These are phyloP conservation scores for Bucorvus abyssinicus DNA, from an alignment of 2,797 vertebrate genomes.

Conservation along the genomic window DNA sequence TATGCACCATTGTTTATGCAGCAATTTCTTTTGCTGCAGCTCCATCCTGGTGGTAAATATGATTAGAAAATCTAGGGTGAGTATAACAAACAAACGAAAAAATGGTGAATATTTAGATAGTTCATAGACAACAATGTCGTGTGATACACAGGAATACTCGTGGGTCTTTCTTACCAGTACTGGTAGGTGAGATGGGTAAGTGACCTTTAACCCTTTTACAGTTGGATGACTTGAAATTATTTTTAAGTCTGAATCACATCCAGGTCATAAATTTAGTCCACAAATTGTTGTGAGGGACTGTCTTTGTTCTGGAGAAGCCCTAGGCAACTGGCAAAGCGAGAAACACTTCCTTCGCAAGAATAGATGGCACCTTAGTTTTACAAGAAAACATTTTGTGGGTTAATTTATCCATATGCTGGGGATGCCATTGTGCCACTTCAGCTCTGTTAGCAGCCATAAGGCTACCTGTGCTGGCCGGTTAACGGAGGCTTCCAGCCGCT, in stretches of 20 bases:
- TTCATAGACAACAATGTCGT: not conserved
- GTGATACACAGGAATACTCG: not conserved
- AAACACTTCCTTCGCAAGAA: not conserved
- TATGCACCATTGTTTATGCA: not conserved
- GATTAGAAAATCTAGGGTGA: not conserved
- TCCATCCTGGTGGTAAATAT: not conserved
- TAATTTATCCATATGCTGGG: rapidly evolving
- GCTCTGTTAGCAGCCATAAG: not conserved
- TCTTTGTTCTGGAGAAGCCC: not conserved
- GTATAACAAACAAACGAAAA: not conserved
- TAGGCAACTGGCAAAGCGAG: not conserved
- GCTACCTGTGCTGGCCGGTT: not conserved
- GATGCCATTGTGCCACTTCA: rapidly evolving
- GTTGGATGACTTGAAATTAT: not conserved
- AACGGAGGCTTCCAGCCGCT: not conserved
- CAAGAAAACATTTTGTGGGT: not conserved
- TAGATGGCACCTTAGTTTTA: not conserved
- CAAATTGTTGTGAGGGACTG: not conserved
- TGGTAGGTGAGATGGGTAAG: not conserved
- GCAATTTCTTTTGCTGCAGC: not conserved
- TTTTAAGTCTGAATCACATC: not conserved
- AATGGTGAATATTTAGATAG: not conserved
- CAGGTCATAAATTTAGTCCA: not conserved
- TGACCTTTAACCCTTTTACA: not conserved
- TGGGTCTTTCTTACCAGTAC: not conserved